Percentiles rank a stretch among this genome's conserved stretches.
phyloP scores from a whole-genome alignment of 2,888 invertebrate genomes.

The Papilio elwesi region DNA sequence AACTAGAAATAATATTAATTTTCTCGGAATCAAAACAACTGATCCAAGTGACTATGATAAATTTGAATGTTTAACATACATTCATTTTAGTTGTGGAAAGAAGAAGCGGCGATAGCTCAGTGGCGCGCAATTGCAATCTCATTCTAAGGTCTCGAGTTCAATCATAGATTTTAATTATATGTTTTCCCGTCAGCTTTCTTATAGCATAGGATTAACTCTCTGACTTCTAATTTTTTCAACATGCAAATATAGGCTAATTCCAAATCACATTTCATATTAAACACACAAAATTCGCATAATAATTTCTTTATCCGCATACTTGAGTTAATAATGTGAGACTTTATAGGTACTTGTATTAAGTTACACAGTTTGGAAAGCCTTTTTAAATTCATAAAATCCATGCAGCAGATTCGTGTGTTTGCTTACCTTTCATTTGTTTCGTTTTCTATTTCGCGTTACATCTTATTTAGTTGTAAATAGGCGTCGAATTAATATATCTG shows the following conservation, averaged over 20 bases:
- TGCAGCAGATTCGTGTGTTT: not conserved
- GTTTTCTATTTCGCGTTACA: slow-evolving; percentile 4
- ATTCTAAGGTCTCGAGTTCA: not conserved
- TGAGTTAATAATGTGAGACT: no score
- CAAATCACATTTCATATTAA: no score
- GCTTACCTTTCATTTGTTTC: not conserved
- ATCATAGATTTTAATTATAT: not conserved
- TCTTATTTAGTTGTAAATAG: slow-evolving; percentile 33
- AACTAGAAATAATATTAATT: not conserved
- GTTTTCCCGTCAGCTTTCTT: not conserved
- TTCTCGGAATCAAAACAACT: not conserved
- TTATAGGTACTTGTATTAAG: no score
- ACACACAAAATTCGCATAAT: no score
- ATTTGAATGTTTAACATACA: not conserved
- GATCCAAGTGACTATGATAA: not conserved
- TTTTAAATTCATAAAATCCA: no score
- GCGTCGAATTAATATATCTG: slow-evolving; percentile 59
- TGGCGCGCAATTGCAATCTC: no score
- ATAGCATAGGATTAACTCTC: no score
- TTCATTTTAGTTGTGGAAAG: not conserved
- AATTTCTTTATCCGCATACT: no score
- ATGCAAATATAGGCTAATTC: no score
- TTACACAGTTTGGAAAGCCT: no score
- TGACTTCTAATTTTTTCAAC: no score
- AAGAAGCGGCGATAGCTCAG: not conserved